Percentiles rank a stretch among this genome's conserved stretches.
Evolutionary conservation across 2,888 invertebrate species (phyloP).

Genomic region (Oegoconia quadripuncta): DNA sequence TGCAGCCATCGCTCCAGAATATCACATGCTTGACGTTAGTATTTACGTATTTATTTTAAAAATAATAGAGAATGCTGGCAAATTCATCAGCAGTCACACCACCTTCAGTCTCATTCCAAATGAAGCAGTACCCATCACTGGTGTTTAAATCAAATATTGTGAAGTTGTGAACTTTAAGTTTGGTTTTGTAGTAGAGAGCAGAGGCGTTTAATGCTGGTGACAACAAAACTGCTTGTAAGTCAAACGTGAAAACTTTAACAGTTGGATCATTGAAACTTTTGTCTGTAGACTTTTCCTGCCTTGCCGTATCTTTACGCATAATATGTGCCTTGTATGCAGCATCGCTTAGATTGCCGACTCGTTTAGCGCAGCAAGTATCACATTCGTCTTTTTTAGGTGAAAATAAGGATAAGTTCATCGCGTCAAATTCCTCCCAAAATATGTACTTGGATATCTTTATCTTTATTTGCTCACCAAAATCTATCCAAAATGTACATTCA

Average conservation of each 20-base stretch:
- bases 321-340: constrained; percentile 1
- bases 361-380: constrained; percentile 2
- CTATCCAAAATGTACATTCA: too few relatives aligned
- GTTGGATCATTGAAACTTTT: not conserved
- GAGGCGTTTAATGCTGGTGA: constrained; percentile 3
- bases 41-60: constrained; percentile 14
- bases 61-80: constrained; percentile 15
- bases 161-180: constrained; percentile 15
- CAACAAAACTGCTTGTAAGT: constrained; percentile 5
- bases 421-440: too few relatives aligned
- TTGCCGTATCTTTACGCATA: constrained; percentile 1
- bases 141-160: constrained; percentile 14
- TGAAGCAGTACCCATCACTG: constrained; percentile 13
- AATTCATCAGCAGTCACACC: constrained; percentile 17
- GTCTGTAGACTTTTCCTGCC: not conserved
- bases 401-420: too few relatives aligned
- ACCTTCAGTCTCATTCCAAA: constrained; percentile 16
- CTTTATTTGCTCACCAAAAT: too few relatives aligned
- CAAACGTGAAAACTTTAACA: constrained; percentile 3
- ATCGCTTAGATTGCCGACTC: constrained; percentile 3
- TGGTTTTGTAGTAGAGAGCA: constrained; percentile 15
- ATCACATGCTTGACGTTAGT: not conserved
- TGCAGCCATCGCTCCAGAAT: constrained; percentile 14
- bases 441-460: too few relatives aligned
- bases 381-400: constrained; percentile 9